Conservation (phyloP, 1,140 invertebrate genomes). For the Diorhabda sublineata region DNA sequence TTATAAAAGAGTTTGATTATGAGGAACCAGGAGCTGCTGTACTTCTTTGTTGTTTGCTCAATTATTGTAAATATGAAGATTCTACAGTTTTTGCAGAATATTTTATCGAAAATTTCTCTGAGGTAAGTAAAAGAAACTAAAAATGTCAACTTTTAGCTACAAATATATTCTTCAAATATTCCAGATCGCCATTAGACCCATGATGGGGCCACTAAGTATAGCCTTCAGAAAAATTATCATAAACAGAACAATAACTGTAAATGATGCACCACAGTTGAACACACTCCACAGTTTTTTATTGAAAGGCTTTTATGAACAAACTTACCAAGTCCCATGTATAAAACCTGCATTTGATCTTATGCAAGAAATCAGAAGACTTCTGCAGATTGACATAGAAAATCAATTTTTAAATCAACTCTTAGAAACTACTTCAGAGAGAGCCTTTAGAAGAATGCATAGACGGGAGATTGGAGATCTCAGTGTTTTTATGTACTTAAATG, state of each 20-base stretch:
- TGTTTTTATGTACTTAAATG: constrained; percentile 27
- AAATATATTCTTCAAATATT: not conserved
- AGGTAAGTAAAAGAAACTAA: constrained; percentile 9
- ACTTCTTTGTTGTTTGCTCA: constrained; percentile 22
- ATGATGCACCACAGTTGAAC: constrained; percentile 4
- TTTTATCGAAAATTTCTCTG: constrained; percentile 21
- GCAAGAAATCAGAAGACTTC: constrained; percentile 7
- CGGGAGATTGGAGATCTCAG: constrained; percentile 10
- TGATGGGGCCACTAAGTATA: constrained; percentile 4
- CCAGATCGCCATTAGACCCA: constrained; percentile 1
- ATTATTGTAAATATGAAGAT: constrained; percentile 26
- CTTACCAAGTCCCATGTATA: constrained; percentile 5
- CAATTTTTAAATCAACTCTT: constrained; percentile 11
- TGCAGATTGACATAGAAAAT: constrained; percentile 10
- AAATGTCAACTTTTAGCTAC: not conserved
- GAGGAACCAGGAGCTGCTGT: constrained; percentile 23
- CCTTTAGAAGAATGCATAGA: constrained; percentile 11
- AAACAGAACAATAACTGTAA: constrained; percentile 2
- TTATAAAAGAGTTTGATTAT: constrained; percentile 23
- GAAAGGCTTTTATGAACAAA: constrained; percentile 9
- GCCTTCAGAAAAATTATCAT: constrained; percentile 9
- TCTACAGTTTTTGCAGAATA: constrained; percentile 22
- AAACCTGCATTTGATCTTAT: constrained; percentile 10
- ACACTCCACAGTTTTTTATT: constrained; percentile 8
- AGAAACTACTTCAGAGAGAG: constrained; percentile 12